phyloP scores from a whole-genome alignment of 2,888 invertebrate species.

The Athrips mouffetella region DNA sequence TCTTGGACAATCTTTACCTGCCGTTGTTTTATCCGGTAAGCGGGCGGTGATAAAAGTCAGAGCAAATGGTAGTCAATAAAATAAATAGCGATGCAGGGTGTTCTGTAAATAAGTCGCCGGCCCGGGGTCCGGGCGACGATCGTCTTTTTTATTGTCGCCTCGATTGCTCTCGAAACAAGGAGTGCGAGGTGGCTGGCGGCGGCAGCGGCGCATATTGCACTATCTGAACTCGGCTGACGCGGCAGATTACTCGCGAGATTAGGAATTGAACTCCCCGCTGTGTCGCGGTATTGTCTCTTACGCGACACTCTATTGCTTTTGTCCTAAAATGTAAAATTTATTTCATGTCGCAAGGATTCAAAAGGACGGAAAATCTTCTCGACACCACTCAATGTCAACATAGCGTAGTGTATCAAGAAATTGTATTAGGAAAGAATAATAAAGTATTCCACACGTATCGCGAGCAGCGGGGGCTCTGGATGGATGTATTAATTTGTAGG shows the following conservation, averaged over 20 bases:
- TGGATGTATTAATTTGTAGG: slow-evolving; percentile 78
- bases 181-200: slow-evolving; percentile 46
- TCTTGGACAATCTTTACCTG: slow-evolving; percentile 45
- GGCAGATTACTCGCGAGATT: slow-evolving; percentile 69
- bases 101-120: slow-evolving; percentile 77
- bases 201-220: slow-evolving; percentile 45
- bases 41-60: slow-evolving; percentile 75
- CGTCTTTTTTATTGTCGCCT: slow-evolving; percentile 79
- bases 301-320: slow-evolving; percentile 28
- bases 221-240: slow-evolving; percentile 49
- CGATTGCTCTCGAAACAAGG: slow-evolving; percentile 77
- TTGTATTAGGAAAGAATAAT: slow-evolving; percentile 55
- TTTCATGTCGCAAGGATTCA: not conserved
- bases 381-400: slow-evolving; percentile 49
- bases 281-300: slow-evolving; percentile 42
- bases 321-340: slow-evolving; percentile 16
- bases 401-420: slow-evolving; percentile 34
- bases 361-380: slow-evolving; percentile 27
- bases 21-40: slow-evolving; percentile 70
- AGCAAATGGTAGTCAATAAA: slow-evolving; percentile 78
- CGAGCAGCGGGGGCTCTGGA: slow-evolving; percentile 49
- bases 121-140: slow-evolving; percentile 75
- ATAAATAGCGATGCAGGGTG: slow-evolving; percentile 76
- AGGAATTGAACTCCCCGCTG: slow-evolving; percentile 58
- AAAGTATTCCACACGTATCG: slow-evolving; percentile 72